phyloP scores from a whole-genome alignment of 2,888 invertebrate species.

The Euzophera pinguis region DNA sequence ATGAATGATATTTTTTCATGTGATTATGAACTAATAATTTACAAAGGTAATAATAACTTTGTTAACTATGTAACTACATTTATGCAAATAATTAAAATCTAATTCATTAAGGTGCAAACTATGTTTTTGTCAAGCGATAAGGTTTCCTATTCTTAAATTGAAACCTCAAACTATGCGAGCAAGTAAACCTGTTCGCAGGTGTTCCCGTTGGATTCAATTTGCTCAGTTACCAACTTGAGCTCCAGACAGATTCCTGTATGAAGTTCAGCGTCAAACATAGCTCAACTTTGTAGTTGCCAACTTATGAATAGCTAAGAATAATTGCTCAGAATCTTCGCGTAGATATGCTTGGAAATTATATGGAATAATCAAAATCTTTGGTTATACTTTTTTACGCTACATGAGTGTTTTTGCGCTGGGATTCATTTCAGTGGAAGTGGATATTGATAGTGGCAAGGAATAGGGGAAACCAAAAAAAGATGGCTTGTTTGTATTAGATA shows the following conservation, averaged over 20 bases:
- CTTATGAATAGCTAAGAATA: slow-evolving; percentile 34
- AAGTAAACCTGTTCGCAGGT: not conserved
- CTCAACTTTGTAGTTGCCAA: slow-evolving; percentile 33
- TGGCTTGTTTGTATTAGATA: too few species aligned
- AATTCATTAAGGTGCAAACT: not conserved
- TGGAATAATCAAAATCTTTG: too few species aligned
- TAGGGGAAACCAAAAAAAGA: too few species aligned
- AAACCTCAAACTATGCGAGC: slow-evolving; percentile 1
- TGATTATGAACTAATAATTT: too few species aligned
- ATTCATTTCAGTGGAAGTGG: too few species aligned
- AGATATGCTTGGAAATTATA: not conserved
- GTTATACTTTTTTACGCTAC: too few species aligned
- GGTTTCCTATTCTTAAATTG: not conserved
- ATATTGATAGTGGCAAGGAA: too few species aligned
- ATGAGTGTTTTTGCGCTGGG: too few species aligned
- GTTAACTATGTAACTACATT: too few species aligned
- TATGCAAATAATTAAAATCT: too few species aligned
- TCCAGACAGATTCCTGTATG: slow-evolving; percentile 7
- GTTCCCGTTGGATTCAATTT: not conserved
- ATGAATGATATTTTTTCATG: too few species aligned
- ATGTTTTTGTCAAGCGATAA: not conserved
- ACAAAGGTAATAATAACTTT: too few species aligned
- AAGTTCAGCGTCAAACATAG: slow-evolving; percentile 31
- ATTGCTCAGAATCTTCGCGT: slow-evolving; percentile 27
- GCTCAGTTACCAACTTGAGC: not conserved